Conservation (phyloP, 2,113 vertebrate genomes). For the Casuarius casuarius region DNA sequence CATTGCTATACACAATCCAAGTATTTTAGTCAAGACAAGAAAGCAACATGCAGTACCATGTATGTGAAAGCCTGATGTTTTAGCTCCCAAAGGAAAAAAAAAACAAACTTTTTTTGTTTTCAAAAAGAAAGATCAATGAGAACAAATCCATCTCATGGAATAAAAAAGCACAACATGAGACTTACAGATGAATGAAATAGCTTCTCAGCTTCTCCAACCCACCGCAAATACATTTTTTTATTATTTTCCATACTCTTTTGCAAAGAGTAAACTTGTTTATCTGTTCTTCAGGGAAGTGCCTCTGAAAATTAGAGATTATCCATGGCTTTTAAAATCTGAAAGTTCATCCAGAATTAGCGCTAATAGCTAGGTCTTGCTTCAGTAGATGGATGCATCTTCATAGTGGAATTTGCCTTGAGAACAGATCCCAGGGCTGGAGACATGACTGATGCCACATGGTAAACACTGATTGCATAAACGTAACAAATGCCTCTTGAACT, state of each 20-base stretch:
- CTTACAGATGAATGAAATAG: neutral
- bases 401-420: slow-evolving; percentile 28
- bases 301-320: neutral
- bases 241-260: neutral
- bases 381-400: slow-evolving; percentile 73
- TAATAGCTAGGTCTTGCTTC: neutral
- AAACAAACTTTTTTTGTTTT: neutral
- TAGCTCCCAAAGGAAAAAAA: neutral
- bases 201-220: neutral
- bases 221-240: neutral
- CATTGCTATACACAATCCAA: neutral
- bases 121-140: neutral
- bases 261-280: neutral
- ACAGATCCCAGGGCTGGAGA: neutral
- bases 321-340: neutral
- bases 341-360: neutral
- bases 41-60: neutral
- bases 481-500: slow-evolving; percentile 89
- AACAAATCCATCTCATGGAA: neutral
- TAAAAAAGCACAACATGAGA: neutral
- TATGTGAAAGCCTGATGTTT: neutral
- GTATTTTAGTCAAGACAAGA: neutral
- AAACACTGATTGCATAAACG: slow-evolving; percentile 62
- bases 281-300: neutral
- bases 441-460: neutral